Evolutionary conservation across 1,140 invertebrate genomes (phyloP), one percentile per base, ranked within the genome.

Genomic region (Trichoplusia ni): DNA sequence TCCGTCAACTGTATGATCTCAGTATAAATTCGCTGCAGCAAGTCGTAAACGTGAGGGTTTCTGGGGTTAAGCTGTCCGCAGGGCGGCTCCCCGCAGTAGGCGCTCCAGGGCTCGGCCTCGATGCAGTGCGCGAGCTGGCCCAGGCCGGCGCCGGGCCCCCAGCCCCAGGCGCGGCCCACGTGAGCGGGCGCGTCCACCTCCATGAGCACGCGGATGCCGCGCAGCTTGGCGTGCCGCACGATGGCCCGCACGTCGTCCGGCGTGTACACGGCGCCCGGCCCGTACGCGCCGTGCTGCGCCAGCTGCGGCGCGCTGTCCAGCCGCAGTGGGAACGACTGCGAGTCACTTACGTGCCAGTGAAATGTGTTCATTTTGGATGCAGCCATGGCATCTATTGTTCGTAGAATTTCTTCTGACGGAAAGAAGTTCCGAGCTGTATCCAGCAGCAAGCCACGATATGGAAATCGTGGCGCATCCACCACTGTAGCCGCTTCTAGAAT

Each of bases 341-440:
- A 94, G 78, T 97, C 96, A 1, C 95, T 96, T 0, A 95, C 92
- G 76, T 97, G 96, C 95, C 95, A 97, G 82, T 97, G 96, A 54
- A 97, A 94, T 5, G 95, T 94, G 88, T 97, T 97, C 46, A 97
- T 89, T 88, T 97, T 97, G 58, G 92, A 93, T 9, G 95, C 92
- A 1, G 94, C 93, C 94, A 97, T 95, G 0, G 92, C 95, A 54
- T 95, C 93, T 11, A 97, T 91, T 0, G 95, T 95, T 11, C 94
- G 90, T 67, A 94, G 91, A n/a, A 97, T 93, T 27, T 93, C 91
- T 1, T 89, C 78, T 2, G 96, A 82, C 0, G 95, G 92, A 68
- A 97, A 93, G 77, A 93, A 97, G 86, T 96, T 95, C 23, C 95
- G 88, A 0, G 94, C 93, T 0, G 95, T 96, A 79, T 97, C 96